Base-by-base conservation (phyloP, 2,113 vertebrate genomes). In the Anseranas semipalmata region DNA sequence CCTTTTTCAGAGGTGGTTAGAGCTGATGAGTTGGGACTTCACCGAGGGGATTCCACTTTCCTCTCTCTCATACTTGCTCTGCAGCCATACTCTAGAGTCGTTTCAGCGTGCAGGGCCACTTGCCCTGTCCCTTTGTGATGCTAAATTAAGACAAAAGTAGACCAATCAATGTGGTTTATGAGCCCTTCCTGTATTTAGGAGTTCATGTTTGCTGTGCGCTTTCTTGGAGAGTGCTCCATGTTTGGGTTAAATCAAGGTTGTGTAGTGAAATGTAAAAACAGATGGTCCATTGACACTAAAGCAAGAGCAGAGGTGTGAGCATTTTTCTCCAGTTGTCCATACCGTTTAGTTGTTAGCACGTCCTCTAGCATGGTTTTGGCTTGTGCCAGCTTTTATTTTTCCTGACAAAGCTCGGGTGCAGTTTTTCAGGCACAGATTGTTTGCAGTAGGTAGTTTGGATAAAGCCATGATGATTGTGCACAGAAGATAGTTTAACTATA, bases 131-230 rank as follows among this genome's bases (percentile, higher is more conserved):
- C 32, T 53, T 33, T 24, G 21, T 15, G 20, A 14, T 24, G 58
- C 50, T 60, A 17, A 60, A 24, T n/a, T 10, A 46, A 28, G 30
- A 30, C 10, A 28, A 43, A 33, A 41, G 10, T 1, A 41, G 65
- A 7, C 30, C 60, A 4, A 20, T 20, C 0, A 0, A 4, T 10
- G 27, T 21, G 43, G 37, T 25, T 39, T 5, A 3, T 43, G 18
- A 80, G 15, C 70, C 55, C 37, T 27, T 35, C 22, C 33, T 39
- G 22, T 21, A 1, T 20, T 27, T 27, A 6, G 66, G 53, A 28
- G 59, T 9, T 72, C 11, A 4, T 7, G 35, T 78, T 56, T 75
- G 55, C 68, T 46, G 50, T 27, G 16, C 45, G 50, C 21, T 76
- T 30, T 45, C 62, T 6, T 59, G n/a, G 43, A 52, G 55, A 4